These are phyloP conservation scores for Pristionchus japonicus DNA, from an alignment of 2,888 invertebrate species.

Conservation along the genomic window DNA sequence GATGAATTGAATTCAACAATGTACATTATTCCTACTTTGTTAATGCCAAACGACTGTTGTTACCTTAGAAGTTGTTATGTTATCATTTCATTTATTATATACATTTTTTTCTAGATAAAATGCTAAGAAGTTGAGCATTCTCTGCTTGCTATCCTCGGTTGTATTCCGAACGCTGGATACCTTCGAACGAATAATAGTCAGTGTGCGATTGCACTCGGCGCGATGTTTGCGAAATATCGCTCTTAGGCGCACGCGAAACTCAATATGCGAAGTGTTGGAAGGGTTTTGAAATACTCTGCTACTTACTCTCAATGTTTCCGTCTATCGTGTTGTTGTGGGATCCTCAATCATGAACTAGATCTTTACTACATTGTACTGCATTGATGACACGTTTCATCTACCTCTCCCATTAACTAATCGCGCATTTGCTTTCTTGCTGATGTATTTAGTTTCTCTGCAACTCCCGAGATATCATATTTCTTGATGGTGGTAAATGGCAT, in stretches of 20 bases:
- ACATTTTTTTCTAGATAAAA: constrained; percentile 1
- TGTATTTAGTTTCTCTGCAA: neutral
- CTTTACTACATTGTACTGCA: neutral
- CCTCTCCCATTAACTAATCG: neutral
- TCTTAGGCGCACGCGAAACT: neutral
- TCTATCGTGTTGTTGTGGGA: neutral
- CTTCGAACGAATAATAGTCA: neutral
- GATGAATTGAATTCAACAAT: neutral
- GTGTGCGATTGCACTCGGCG: neutral
- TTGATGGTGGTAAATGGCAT: neutral
- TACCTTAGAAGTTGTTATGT: neutral
- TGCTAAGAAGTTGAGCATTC: neutral
- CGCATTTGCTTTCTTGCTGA: neutral
- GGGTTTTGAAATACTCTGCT: constrained; percentile 18
- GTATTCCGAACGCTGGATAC: neutral
- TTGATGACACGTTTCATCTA: neutral
- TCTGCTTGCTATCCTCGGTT: neutral
- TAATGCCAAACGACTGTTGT: neutral
- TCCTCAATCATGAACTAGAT: neutral
- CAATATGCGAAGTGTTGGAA: constrained; percentile 32
- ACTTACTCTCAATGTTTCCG: neutral
- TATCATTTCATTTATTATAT: no score
- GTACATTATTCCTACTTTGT: neutral
- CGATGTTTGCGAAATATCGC: constrained; percentile 24
- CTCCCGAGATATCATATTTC: neutral